These are phyloP conservation scores for Campoletis raptor DNA, from an alignment of 2,888 invertebrate species.

Conservation along the genomic window DNA sequence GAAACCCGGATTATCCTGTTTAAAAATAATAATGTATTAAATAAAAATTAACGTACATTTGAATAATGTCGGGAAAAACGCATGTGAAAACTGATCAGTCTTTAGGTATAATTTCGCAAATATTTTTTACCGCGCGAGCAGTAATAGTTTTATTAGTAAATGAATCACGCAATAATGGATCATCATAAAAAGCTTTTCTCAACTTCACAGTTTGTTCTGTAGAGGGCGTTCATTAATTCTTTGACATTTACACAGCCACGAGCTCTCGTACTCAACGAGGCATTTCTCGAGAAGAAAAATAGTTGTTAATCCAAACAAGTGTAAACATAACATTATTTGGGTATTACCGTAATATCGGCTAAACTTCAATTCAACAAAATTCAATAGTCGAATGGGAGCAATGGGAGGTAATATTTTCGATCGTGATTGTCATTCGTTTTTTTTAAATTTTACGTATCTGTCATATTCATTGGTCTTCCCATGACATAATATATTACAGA, in stretches of 20 bases:
- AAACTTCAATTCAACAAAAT: not conserved
- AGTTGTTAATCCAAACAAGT: conserved; percentile 44
- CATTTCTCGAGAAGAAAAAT: not conserved
- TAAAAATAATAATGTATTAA: not conserved
- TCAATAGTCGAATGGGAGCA: not conserved
- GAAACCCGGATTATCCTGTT: not conserved
- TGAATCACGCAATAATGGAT: not conserved
- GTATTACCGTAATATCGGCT: conserved; percentile 7
- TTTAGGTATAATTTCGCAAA: not conserved
- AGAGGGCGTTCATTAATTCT: conserved; percentile 51
- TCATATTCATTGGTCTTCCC: not conserved
- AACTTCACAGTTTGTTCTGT: conserved; percentile 15
- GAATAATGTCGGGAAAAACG: not conserved
- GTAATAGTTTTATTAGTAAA: not conserved
- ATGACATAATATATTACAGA: not conserved
- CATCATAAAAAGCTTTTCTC: conserved; percentile 18
- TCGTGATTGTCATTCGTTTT: not conserved
- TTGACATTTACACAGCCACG: conserved; percentile 41
- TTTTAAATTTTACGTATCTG: conserved; percentile 17
- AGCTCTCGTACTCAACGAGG: conserved; percentile 8
- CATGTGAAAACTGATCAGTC: not conserved
- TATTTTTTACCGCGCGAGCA: not conserved
- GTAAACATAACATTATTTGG: conserved; percentile 16
- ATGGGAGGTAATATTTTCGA: conserved; percentile 61
- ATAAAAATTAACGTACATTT: not conserved